These are phyloP conservation scores for Lucifuga dentata DNA, from an alignment of 2,113 vertebrate genomes.

Conservation along the genomic window DNA sequence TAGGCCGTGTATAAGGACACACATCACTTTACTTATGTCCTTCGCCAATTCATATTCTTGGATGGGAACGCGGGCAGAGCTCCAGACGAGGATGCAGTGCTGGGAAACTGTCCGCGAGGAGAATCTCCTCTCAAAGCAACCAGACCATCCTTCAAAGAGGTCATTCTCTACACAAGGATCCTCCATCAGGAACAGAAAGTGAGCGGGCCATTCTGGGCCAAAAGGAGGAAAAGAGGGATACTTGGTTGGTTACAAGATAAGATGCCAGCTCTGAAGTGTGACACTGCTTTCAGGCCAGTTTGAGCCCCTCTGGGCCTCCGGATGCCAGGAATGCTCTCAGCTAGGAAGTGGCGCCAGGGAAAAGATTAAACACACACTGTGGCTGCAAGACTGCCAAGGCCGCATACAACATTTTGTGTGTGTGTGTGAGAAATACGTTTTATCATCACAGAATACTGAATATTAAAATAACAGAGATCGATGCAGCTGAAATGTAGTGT, in stretches of 20 bases:
- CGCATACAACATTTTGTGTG: constrained; percentile 43
- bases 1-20: constrained; percentile 60
- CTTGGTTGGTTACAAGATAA: constrained; percentile 58
- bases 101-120: constrained; percentile 80
- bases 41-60: constrained; percentile 75
- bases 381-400: constrained; percentile 47
- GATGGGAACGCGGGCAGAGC: constrained; percentile 54
- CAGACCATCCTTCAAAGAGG: constrained; percentile 77
- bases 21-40: constrained; percentile 73
- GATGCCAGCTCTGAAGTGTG: constrained; percentile 79
- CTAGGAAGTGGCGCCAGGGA: constrained; percentile 74
- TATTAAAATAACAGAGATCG: too few species aligned
- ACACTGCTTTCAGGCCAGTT: constrained; percentile 66
- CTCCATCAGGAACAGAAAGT: constrained; percentile 53
- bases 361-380: constrained; percentile 76
- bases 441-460: constrained; percentile 28
- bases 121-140: constrained; percentile 77
- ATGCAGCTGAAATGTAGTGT: too few species aligned
- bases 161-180: constrained; percentile 74
- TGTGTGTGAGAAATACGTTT: constrained; percentile 2
- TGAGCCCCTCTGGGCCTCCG: constrained; percentile 66
- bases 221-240: constrained; percentile 59
- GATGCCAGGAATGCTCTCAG: constrained; percentile 78
- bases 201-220: constrained; percentile 47
- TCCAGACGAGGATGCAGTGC: constrained; percentile 69